Conservation (phyloP, 2,797 vertebrate genomes). For the Mycteria americana region DNA sequence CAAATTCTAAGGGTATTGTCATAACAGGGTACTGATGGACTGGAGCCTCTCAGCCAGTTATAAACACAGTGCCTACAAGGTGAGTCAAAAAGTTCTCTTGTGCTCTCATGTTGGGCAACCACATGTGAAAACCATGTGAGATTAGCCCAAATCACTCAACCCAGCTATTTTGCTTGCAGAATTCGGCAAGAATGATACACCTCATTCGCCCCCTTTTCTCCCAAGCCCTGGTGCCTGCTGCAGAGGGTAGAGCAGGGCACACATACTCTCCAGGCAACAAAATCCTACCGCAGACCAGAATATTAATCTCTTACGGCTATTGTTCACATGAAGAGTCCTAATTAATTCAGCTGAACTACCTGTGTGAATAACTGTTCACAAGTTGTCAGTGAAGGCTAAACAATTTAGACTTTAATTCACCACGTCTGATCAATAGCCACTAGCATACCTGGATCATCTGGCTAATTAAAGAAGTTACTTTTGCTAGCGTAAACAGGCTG, state of each 20-base stretch:
- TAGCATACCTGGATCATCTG: neutral
- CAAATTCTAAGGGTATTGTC: neutral
- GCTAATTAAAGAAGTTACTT: neutral
- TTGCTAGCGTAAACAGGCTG: fast-evolving
- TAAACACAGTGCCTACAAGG: neutral
- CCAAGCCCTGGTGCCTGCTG: fast-evolving
- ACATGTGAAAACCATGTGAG: neutral
- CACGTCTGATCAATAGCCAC: neutral
- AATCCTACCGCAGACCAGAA: neutral
- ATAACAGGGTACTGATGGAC: neutral
- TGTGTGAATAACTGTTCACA: fast-evolving
- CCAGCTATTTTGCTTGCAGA: neutral
- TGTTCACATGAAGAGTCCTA: neutral
- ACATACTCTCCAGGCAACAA: neutral
- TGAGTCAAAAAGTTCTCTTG: neutral
- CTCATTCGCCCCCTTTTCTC: fast-evolving
- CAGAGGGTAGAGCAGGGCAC: neutral
- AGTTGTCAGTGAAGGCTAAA: neutral
- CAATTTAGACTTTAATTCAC: neutral
- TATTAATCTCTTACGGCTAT: neutral
- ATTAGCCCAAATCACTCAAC: fast-evolving
- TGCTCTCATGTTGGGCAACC: neutral
- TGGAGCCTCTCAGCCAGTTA: neutral
- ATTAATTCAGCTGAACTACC: neutral
- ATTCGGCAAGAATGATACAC: neutral